Conservation (phyloP, 2,797 vertebrate genomes). For the Scyliorhinus canicula region DNA sequence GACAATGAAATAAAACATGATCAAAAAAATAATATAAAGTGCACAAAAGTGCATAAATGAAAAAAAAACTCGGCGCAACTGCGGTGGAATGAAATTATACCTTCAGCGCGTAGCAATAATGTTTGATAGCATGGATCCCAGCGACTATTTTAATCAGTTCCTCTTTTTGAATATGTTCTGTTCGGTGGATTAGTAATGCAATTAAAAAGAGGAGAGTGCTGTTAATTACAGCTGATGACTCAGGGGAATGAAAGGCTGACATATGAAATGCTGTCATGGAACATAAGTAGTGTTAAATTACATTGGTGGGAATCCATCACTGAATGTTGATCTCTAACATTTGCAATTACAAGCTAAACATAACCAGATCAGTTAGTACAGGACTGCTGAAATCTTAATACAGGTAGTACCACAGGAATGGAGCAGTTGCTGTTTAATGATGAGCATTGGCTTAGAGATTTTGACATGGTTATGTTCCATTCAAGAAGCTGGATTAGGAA, state of each 20-base stretch:
- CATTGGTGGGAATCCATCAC: neutral
- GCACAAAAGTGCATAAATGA: neutral
- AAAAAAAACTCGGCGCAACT: neutral
- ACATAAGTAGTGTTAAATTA: neutral
- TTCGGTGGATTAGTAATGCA: neutral
- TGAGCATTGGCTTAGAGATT: neutral
- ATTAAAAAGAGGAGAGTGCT: conserved; percentile 10
- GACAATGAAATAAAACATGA: neutral
- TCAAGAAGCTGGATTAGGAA: neutral
- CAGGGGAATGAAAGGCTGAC: neutral
- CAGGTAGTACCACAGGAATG: neutral
- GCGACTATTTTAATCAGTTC: neutral
- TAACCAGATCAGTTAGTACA: neutral
- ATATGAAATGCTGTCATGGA: conserved; percentile 11
- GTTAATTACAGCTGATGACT: neutral
- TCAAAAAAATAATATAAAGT: neutral
- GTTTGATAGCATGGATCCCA: neutral
- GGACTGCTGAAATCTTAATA: neutral
- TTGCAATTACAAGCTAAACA: neutral
- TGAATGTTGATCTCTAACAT: neutral
- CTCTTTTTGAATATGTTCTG: neutral
- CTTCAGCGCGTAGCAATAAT: neutral
- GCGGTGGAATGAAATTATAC: neutral
- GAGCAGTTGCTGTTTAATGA: too few species aligned
- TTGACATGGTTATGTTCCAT: neutral